Conservation (phyloP, 2,113 vertebrate species). For the Calidris pygmaea region DNA sequence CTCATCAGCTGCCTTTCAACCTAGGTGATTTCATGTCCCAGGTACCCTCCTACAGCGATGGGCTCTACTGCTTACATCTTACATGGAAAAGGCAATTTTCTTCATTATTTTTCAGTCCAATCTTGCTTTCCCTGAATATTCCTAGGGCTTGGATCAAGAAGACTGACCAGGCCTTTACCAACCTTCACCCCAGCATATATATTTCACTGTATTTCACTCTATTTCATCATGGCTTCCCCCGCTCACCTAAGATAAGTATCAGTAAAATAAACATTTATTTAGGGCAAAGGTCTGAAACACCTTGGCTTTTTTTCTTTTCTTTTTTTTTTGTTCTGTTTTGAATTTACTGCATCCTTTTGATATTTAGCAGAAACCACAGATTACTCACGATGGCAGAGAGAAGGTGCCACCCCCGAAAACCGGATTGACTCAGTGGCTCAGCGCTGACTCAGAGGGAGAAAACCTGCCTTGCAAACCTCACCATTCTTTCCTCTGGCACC, state of each 20-base stretch:
- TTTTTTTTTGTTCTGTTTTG: background rate
- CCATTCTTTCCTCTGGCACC: background rate
- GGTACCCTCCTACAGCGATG: background rate
- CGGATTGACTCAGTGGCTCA: background rate
- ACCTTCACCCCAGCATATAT: background rate
- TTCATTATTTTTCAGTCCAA: background rate
- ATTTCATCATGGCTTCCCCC: background rate
- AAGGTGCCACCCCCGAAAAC: background rate
- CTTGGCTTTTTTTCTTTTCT: background rate
- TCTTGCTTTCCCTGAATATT: background rate
- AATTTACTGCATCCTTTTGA: background rate
- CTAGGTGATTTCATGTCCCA: background rate
- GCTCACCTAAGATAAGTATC: background rate
- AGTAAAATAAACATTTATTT: constrained; percentile 17
- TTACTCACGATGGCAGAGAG: background rate
- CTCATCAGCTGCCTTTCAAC: background rate
- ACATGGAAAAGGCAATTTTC: background rate
- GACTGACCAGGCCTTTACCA: background rate
- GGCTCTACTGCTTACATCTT: background rate
- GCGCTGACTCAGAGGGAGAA: background rate
- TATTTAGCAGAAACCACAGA: background rate
- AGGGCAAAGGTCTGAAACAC: background rate
- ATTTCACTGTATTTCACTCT: background rate
- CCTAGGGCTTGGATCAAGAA: background rate
- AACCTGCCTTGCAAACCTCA: background rate